Evolutionary conservation across 2,113 vertebrate genomes (phyloP), one percentile per base, ranked within the genome.

Genomic region (Pteropus alecto): DNA sequence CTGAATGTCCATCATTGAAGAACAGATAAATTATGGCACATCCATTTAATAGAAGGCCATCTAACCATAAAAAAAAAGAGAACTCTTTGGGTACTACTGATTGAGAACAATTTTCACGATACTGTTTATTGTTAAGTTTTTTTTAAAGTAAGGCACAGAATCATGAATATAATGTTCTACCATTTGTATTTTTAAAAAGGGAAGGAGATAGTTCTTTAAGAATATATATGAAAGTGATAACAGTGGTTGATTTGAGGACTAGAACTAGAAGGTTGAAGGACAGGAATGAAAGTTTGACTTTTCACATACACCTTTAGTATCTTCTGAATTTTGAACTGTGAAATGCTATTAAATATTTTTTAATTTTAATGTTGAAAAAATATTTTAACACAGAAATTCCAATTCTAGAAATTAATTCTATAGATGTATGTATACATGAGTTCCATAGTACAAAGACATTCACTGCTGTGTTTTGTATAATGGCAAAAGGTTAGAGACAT

Each of bases 81-180:
- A 83, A 15, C 7, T 73, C 46, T 95, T 79, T 71, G 15, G 16
- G 24, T 48, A 73, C 38, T 41, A 67, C 41, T n/a, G 3, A 67
- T 51, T 76, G 30, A 93, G 65, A 90, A 81, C 10, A 48, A n/a
- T 85, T 95, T 93, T 95, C 86, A 74, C 35, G n/a, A 65, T 70
- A 41, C 14, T 35, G 77, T 38, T 54, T 74, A 60, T 46, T 70
- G 51, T 48, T 87, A 87, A 78, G 3, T 38, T 22, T 43, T 63
- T 63, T 89, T 73, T 79, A n/a, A 82, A 94, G 67, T 61, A 92
- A 84, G 30, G 5, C 61, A 88, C 21, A 65, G 46, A 63, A 48
- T 77, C 54, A 63, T 58, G 21, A 88, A 54, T 74, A 58, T 38
- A 51, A 87, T 41, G 6, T 63, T 76, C 30, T 92, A 46, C 43